These are phyloP conservation scores for Euwallacea fornicatus DNA, from an alignment of 1,140 invertebrate species.

Conservation along the genomic window DNA sequence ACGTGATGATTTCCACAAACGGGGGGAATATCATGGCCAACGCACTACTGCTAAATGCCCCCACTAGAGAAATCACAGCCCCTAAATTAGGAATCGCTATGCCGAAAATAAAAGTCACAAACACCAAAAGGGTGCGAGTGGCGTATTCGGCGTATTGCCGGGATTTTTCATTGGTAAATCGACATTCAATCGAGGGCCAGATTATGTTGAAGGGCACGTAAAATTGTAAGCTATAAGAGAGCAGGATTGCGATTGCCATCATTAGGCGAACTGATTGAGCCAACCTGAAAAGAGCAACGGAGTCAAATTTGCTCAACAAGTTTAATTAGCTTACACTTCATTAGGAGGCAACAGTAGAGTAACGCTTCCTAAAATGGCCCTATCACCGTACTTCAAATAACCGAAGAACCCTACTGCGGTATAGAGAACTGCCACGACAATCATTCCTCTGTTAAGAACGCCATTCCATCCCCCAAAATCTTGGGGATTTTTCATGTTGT, in stretches of 20 bases:
- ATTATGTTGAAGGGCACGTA: slow-evolving; percentile 91
- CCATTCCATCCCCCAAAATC: slow-evolving; percentile 81
- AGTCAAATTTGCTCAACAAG: neutral
- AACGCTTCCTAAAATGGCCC: slow-evolving; percentile 73
- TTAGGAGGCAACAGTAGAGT: slow-evolving; percentile 78
- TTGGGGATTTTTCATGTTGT: slow-evolving; percentile 84
- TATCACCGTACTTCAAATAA: slow-evolving; percentile 84
- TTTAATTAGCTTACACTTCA: slow-evolving; percentile 63
- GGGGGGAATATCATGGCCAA: slow-evolving; percentile 90
- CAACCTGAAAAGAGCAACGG: slow-evolving; percentile 59
- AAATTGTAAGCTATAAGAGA: slow-evolving; percentile 87
- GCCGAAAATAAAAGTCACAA: slow-evolving; percentile 81
- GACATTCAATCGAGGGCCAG: slow-evolving; percentile 71
- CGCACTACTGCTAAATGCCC: slow-evolving; percentile 85
- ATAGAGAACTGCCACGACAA: slow-evolving; percentile 79
- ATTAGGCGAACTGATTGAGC: slow-evolving; percentile 78
- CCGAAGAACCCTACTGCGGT: slow-evolving; percentile 88
- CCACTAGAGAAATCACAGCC: slow-evolving; percentile 87
- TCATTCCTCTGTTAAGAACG: slow-evolving; percentile 87
- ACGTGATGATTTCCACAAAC: slow-evolving; percentile 84
- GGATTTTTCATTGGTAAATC: slow-evolving; percentile 61
- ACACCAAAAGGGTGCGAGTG: slow-evolving; percentile 70
- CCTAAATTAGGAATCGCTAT: slow-evolving; percentile 84
- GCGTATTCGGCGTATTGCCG: slow-evolving; percentile 67
- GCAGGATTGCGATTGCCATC: slow-evolving; percentile 84